A percentile compares a stretch with the other conserved stretches of the same genome.
Conservation (phyloP, 2,113 vertebrate genomes). For the Anthoscopus minutus region DNA sequence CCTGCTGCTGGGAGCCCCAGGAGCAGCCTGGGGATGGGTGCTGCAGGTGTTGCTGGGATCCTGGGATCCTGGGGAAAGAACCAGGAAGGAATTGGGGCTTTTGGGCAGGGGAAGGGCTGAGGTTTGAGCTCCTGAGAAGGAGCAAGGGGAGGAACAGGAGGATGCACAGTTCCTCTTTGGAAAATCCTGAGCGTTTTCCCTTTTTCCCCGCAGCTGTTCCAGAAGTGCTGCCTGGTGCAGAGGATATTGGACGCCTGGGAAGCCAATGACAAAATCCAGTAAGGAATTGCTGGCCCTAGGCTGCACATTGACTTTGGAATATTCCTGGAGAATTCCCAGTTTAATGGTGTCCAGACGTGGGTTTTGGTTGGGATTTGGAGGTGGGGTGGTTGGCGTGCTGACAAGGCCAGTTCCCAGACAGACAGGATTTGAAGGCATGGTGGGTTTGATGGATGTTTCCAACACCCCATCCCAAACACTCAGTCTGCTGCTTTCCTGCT, state of each 20-base stretch:
- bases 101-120: neutral
- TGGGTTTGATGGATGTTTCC: neutral
- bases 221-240: constrained; percentile 89
- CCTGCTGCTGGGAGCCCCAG: accelerated
- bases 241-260: constrained; percentile 96
- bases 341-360: neutral
- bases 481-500: neutral
- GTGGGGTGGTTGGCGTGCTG: neutral
- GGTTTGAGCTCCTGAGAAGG: neutral
- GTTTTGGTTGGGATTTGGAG: accelerated
- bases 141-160: neutral
- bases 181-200: neutral
- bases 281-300: neutral
- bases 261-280: constrained; percentile 94
- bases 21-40: neutral
- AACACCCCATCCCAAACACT: neutral
- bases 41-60: neutral
- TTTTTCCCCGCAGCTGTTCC: constrained; percentile 79
- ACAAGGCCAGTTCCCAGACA: neutral
- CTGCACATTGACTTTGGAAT: neutral
- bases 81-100: neutral
- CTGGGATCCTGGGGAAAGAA: neutral
- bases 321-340: accelerated
- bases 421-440: accelerated
- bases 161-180: neutral